These are phyloP conservation scores for Euplexia lucipara DNA, from an alignment of 2,888 invertebrate species.

Conservation along the genomic window DNA sequence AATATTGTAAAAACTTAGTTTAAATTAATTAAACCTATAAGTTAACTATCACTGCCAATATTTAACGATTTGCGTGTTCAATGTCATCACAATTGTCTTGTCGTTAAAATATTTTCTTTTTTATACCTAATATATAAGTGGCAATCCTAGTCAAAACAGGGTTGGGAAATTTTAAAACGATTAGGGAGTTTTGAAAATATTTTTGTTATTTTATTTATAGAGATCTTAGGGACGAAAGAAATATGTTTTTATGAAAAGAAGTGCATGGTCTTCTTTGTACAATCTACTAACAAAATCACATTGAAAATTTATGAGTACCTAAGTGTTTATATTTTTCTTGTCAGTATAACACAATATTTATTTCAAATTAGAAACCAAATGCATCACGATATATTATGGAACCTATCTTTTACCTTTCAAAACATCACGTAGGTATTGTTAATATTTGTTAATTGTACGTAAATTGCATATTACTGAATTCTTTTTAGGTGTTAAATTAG, in stretches of 20 bases:
- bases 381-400: background rate
- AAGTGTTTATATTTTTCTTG: background rate
- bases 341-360: slow-evolving; percentile 16
- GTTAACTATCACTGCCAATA: slow-evolving; percentile 87
- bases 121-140: slow-evolving; percentile 74
- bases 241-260: background rate
- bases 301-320: background rate
- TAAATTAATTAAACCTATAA: slow-evolving; percentile 65
- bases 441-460: slow-evolving; percentile 51
- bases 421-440: slow-evolving; percentile 33
- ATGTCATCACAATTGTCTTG: slow-evolving; percentile 62
- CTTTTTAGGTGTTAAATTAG: slow-evolving; percentile 29
- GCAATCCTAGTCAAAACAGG: slow-evolving; percentile 90
- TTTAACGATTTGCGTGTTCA: slow-evolving; percentile 73
- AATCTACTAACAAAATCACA: slow-evolving; percentile 2
- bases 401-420: slow-evolving; percentile 28
- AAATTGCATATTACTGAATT: slow-evolving; percentile 49
- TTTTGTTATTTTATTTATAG: slow-evolving; percentile 52
- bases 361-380: slow-evolving; percentile 15
- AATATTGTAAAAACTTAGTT: slow-evolving; percentile 64
- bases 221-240: slow-evolving; percentile 9
- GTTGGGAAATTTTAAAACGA: slow-evolving; percentile 79
- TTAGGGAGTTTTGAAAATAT: slow-evolving; percentile 52
- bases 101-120: slow-evolving; percentile 64
- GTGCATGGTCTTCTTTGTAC: background rate